A percentile compares a stretch with the other conserved stretches of the same genome.
Evolutionary conservation across 1,140 invertebrate genomes (phyloP).

Genomic region (Aphidius ervi): DNA sequence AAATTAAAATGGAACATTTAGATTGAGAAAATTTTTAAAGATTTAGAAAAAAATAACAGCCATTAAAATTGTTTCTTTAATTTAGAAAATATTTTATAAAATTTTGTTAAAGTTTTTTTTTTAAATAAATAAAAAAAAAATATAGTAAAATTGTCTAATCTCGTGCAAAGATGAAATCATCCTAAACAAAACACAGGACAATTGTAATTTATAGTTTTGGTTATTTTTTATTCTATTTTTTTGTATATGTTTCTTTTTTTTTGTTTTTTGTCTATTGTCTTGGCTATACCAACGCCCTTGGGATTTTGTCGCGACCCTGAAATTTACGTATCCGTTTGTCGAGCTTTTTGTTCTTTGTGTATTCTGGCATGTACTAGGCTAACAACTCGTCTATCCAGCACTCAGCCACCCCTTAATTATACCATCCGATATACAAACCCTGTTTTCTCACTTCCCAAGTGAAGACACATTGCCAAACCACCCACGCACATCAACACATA

Average conservation of each 20-base stretch:
- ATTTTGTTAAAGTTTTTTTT: too few relatives aligned
- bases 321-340: conserved; percentile 3
- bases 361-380: background rate
- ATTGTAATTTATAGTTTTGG: too few relatives aligned
- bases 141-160: background rate
- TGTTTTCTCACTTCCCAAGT: too few relatives aligned
- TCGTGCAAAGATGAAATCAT: background rate
- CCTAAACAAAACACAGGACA: too few relatives aligned
- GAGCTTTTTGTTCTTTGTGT: background rate
- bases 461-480: too few relatives aligned
- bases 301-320: conserved; percentile 9
- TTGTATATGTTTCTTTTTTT: background rate
- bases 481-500: too few relatives aligned
- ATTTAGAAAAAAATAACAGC: too few relatives aligned
- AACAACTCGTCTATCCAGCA: background rate
- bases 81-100: too few relatives aligned
- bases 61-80: too few relatives aligned
- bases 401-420: conserved; percentile 6
- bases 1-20: too few relatives aligned
- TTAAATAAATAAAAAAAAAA: background rate
- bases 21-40: too few relatives aligned
- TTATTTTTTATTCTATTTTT: too few relatives aligned
- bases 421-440: background rate
- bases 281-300: background rate
- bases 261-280: background rate